These are phyloP conservation scores for Pentalonia nigronervosa DNA, from an alignment of 1,140 invertebrate species.

Conservation along the genomic window DNA sequence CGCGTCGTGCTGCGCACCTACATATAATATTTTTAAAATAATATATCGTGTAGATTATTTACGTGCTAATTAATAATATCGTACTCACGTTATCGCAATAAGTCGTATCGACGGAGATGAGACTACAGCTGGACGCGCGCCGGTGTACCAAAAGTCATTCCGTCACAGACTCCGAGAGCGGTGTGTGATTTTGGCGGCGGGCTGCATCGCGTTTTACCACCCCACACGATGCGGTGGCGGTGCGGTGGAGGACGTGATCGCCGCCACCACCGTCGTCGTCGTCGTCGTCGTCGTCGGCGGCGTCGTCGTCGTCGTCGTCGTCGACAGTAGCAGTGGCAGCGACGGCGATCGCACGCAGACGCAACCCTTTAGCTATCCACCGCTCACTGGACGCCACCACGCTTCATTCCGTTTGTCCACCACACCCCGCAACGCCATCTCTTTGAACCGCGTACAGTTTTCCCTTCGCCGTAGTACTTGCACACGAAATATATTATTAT, in stretches of 20 bases:
- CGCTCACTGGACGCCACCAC: background rate
- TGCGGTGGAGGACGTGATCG: no score
- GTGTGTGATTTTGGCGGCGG: conserved; percentile 43
- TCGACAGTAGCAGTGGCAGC: background rate
- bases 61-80: background rate
- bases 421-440: background rate
- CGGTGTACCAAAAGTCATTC: conserved; percentile 47
- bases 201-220: conserved; percentile 28
- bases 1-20: background rate
- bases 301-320: background rate
- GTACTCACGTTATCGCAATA: conserved; percentile 18
- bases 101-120: background rate
- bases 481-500: conserved; percentile 4
- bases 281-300: background rate
- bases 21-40: no score
- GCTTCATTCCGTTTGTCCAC: no score
- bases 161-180: conserved; percentile 53
- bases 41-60: background rate
- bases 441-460: no score
- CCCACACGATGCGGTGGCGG: background rate
- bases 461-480: background rate
- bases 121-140: background rate
- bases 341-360: conserved; percentile 16
- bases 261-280: no score
- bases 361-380: conserved; percentile 17